These are phyloP conservation scores for Promerops cafer DNA, from an alignment of 2,113 vertebrate species.

Conservation along the genomic window DNA sequence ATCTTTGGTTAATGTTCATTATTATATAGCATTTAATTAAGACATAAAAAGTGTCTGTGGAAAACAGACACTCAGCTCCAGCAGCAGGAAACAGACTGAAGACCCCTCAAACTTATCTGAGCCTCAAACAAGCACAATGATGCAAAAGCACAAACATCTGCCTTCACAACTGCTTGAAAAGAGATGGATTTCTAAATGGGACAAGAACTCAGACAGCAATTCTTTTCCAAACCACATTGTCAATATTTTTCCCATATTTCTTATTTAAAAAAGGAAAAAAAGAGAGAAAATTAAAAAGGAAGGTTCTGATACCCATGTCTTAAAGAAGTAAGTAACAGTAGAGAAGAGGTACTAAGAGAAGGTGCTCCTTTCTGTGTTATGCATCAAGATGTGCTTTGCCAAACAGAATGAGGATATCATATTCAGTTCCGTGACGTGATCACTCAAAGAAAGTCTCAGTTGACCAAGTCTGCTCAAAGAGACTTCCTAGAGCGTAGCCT, in stretches of 20 bases:
- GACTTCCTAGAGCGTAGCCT: not conserved
- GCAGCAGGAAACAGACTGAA: not conserved
- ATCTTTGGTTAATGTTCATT: not conserved
- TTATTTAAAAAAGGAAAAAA: not conserved
- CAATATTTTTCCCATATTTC: not conserved
- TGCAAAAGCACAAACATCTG: conserved; percentile 50
- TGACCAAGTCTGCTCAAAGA: not conserved
- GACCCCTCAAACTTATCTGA: not conserved
- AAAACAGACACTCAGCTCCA: not conserved
- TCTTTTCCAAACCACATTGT: not conserved
- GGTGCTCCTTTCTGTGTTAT: not conserved
- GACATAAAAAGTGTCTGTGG: not conserved
- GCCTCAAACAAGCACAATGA: conserved; percentile 49
- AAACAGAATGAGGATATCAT: not conserved
- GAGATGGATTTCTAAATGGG: not conserved
- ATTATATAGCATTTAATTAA: not conserved
- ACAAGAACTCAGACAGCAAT: not conserved
- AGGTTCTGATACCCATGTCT: not conserved
- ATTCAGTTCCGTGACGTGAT: not conserved
- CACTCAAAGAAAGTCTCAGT: not conserved
- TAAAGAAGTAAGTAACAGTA: not conserved
- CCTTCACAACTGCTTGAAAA: not conserved
- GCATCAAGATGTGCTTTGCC: not conserved
- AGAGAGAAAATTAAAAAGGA: not conserved
- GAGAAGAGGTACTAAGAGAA: not conserved